Evolutionary conservation across 2,888 invertebrate species (phyloP), one percentile per base, ranked within the genome.

Genomic region (Toxonevra muliebris): DNA sequence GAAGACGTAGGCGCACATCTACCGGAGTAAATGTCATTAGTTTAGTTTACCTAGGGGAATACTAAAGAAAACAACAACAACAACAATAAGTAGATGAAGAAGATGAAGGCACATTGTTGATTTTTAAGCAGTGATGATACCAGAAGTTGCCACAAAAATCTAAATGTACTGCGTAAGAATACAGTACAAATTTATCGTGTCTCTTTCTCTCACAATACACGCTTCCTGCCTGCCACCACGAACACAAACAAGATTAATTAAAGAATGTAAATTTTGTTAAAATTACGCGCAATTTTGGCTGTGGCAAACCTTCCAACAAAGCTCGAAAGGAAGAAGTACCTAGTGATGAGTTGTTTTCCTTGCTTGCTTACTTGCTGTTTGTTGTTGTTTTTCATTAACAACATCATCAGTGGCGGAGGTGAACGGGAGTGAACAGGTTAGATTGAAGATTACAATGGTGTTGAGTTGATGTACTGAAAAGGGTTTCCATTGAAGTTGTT

Each of bases 231-330:
- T 63, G 66, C 57, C 58, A 58, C 73, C 77, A 73, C 77, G 76
- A 30, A 70, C 74, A 77, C 76, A 80, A 81, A 79, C 78, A 80
- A 79, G 76, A 81, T 81, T 81, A 81, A 81, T 81, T 81, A 81
- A 81, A 79, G 79, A 79, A 81, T 81, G 81, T 81, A 81, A 81
- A 81, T 81, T 81, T 80, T 75, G 80, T 77, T 48, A 70, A 76
- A 79, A 78, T 78, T 76, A 80, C 79, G 76, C 77, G 74, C 61
- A 13, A 61, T 8, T 57, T 57, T 15, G 41, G 40, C 41, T 30
- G 30, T 17, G 17, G 41, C 19, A 19, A 30, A 12, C 12, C n/a
- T n/a, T n/a, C n/a, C 48, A 48, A n/a, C 2, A 48, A 48, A n/a
- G 8, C 2, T n/a, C 41, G 13, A 57, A 30, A 57, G 7, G 10